phyloP scores from a whole-genome alignment of 2,113 vertebrate genomes.

The Myodes glareolus region DNA sequence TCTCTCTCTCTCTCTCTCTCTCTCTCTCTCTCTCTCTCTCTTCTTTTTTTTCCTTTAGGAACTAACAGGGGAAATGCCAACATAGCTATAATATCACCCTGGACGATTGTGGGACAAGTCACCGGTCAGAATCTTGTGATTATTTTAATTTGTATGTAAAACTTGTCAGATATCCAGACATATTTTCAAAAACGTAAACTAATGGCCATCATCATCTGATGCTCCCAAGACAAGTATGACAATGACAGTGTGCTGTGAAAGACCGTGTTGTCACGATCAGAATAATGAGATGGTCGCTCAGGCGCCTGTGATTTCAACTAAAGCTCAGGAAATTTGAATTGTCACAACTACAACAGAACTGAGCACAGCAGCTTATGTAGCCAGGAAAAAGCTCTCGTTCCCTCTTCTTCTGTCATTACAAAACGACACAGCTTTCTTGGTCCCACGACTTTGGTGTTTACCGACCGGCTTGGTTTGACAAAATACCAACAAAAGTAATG shows the following conservation, averaged over 20 bases:
- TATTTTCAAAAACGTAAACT: constrained; percentile 64
- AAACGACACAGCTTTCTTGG: neutral
- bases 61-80: neutral
- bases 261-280: constrained; percentile 52
- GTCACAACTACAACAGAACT: constrained; percentile 14
- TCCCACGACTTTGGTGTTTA: neutral
- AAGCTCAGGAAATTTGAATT: constrained; percentile 36
- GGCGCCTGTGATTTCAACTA: constrained; percentile 43
- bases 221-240: constrained; percentile 59
- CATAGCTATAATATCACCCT: constrained; percentile 17
- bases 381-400: neutral
- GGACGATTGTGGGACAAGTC: constrained; percentile 35
- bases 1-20: neutral
- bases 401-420: neutral
- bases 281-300: constrained; percentile 46
- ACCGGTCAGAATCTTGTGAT: constrained; percentile 49
- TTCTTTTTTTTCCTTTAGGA: constrained; percentile 40
- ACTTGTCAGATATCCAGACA: constrained; percentile 63
- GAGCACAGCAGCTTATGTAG: neutral
- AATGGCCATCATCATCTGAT: constrained; percentile 56
- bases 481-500: neutral
- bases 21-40: neutral
- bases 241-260: constrained; percentile 55
- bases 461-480: neutral
- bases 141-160: constrained; percentile 74